Base-by-base conservation (phyloP, 2,113 vertebrate genomes). In the Trachemys scripta region DNA sequence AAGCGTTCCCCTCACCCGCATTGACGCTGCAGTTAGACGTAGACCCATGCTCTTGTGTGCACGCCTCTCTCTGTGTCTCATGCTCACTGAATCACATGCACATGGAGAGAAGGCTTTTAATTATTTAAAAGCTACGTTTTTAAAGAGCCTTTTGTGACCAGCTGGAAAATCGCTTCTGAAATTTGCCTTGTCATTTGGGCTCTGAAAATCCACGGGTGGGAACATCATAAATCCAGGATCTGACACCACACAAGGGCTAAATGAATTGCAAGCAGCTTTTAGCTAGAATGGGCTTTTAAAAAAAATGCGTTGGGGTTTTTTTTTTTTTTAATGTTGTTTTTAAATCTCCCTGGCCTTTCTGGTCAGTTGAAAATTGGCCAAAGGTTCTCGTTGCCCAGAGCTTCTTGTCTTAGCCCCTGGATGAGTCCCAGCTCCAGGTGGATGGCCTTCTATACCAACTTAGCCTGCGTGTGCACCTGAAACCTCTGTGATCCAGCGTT, bases 41-140 rank as follows among this genome's bases (percentile, higher is more conserved):
- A 96, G 94, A 95, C 92, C 96, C 94, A 90, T 94, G 90, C 92
- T 95, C 92, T 92, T 94, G 95, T 96, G 95, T 92, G 95, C 97
- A 57, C 97, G 90, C 95, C 91, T 95, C 84, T 96, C 81, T 47
- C 56, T 62, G 87, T 96, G 96, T 97, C 97, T 98, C 95, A 95
- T 94, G 84, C 96, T 97, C 96, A 92, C 97, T 96, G 78, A 96
- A 94, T 95, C 96, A 97, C 97, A 95, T 97, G 96, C 96, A 94
- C 96, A 95, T 95, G 94, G 97, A 98, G 97, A 96, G 97, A 96
- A 97, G 95, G 95, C 92, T 96, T 97, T 97, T 93, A 91, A 97
- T 96, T 95, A 96, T 96, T 95, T 13, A 95, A 90, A 92, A 95
- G 90, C 96, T 97, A 86, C 90, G 88, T 93, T 96, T 95, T 91